Evolutionary conservation across 1,140 invertebrate genomes (phyloP).

Genomic region (Gonatopus flavifemur): DNA sequence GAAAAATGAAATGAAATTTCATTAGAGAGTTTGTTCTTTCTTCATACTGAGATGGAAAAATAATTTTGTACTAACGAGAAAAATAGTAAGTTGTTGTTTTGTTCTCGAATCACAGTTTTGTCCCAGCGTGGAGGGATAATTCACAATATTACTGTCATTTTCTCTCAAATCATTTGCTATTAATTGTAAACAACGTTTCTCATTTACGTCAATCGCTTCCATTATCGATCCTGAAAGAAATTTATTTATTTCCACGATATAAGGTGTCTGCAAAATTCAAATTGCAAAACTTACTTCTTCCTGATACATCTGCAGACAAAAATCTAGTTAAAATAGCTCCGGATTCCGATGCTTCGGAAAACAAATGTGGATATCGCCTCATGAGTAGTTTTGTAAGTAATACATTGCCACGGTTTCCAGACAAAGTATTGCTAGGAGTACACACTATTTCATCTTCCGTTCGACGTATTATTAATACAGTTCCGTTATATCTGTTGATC

Average conservation of each 20-base stretch:
- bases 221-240: constrained; percentile 39
- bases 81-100: constrained; percentile 64
- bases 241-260: constrained; percentile 9
- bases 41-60: not conserved
- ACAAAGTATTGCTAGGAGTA: constrained; percentile 65
- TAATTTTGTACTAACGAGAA: constrained; percentile 58
- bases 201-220: constrained; percentile 45
- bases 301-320: constrained; percentile 50
- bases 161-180: constrained; percentile 63
- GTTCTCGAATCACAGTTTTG: constrained; percentile 55
- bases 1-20: constrained; percentile 38
- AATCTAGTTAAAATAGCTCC: constrained; percentile 61
- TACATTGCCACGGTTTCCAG: constrained; percentile 85
- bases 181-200: constrained; percentile 59
- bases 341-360: constrained; percentile 59
- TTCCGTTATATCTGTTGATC: constrained; percentile 72
- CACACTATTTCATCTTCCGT: constrained; percentile 91
- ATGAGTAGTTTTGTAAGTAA: constrained; percentile 75
- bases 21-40: not conserved
- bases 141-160: constrained; percentile 47
- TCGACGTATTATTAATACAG: constrained; percentile 80
- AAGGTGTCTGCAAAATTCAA: constrained; percentile 6
- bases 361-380: constrained; percentile 75
- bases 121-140: constrained; percentile 67
- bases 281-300: constrained; percentile 45